These are phyloP conservation scores for Trematomus bernacchii DNA, from an alignment of 2,797 vertebrate genomes.

Conservation along the genomic window DNA sequence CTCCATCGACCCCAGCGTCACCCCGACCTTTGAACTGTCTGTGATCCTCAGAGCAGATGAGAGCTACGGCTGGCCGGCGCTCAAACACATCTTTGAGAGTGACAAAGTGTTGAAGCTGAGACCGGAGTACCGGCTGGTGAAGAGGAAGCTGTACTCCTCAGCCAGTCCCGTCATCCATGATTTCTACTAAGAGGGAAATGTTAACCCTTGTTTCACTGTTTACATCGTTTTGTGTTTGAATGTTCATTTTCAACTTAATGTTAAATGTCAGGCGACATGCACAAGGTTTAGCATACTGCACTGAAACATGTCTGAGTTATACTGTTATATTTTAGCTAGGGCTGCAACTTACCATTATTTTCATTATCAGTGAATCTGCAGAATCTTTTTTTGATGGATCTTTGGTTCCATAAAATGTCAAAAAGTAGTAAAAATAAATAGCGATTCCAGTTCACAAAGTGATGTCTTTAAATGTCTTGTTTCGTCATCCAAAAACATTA, in stretches of 20 bases:
- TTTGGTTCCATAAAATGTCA: too few species aligned
- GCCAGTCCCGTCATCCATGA: constrained; percentile 81
- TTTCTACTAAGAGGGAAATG: constrained; percentile 56
- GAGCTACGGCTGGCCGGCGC: constrained; percentile 71
- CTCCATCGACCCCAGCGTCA: constrained; percentile 70
- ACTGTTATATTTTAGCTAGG: not conserved
- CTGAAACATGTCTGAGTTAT: constrained; percentile 10
- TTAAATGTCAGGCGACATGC: not conserved
- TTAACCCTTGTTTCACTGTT: not conserved
- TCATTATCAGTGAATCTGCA: too few species aligned
- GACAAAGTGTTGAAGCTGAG: constrained; percentile 80
- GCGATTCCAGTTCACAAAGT: too few species aligned
- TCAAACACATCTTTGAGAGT: constrained; percentile 77
- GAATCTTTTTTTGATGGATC: too few species aligned
- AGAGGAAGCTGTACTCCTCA: constrained; percentile 88
- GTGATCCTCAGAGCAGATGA: constrained; percentile 77
- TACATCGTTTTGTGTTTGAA: not conserved
- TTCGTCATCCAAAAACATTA: too few species aligned
- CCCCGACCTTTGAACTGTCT: constrained; percentile 85
- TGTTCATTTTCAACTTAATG: not conserved
- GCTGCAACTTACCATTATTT: too few species aligned
- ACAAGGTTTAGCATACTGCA: not conserved
- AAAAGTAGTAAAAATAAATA: too few species aligned
- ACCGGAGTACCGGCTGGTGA: constrained; percentile 84
- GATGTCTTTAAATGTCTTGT: too few species aligned